These are phyloP conservation scores for Peromyscus melanophrys DNA, from an alignment of 2,797 vertebrate species.

Conservation along the genomic window DNA sequence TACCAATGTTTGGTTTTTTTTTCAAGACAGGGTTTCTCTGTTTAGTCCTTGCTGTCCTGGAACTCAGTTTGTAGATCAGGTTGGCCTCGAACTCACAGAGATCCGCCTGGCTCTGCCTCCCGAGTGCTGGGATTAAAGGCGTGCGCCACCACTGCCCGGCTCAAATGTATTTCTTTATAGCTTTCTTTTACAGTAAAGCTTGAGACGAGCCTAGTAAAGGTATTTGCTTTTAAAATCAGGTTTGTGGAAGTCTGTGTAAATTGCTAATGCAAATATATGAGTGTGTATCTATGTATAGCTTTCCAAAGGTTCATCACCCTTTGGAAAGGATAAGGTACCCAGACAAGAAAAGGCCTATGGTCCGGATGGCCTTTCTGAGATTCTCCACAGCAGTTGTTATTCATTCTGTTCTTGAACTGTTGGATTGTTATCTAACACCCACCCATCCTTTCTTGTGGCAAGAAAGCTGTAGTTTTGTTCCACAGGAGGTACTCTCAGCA, in stretches of 20 bases:
- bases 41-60: too few species aligned
- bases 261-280: background rate
- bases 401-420: background rate
- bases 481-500: background rate
- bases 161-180: background rate
- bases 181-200: conserved; percentile 57
- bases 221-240: background rate
- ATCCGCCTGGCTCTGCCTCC: too few species aligned
- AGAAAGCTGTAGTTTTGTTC: background rate
- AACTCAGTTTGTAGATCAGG: too few species aligned
- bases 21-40: too few species aligned
- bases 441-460: background rate
- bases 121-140: too few species aligned
- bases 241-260: background rate
- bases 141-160: too few species aligned
- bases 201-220: background rate
- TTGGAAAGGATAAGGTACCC: conserved; percentile 14
- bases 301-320: background rate
- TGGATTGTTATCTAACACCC: background rate
- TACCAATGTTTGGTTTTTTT: background rate
- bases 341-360: background rate
- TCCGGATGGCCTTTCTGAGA: background rate
- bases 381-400: background rate
- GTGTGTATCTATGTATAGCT: conserved; percentile 2
- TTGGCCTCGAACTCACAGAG: too few species aligned